These are phyloP conservation scores for Coturnix japonica DNA, from an alignment of 2,113 vertebrate species.

Conservation along the genomic window DNA sequence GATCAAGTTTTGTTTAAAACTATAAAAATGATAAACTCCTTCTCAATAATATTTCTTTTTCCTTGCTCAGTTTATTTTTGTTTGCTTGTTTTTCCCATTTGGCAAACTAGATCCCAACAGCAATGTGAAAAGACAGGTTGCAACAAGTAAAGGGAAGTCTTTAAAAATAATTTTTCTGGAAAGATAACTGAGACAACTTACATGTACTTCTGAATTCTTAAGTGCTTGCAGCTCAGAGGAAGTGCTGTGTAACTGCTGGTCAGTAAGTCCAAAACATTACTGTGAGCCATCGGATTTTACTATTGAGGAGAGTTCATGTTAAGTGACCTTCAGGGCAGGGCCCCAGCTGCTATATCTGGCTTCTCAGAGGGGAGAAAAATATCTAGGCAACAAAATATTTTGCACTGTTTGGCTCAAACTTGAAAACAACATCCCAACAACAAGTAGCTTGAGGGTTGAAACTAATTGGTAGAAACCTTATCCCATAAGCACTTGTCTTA, in stretches of 20 bases:
- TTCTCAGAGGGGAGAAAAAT: not conserved
- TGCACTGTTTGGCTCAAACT: not conserved
- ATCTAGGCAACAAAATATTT: slow-evolving; percentile 47
- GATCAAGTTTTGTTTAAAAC: not conserved
- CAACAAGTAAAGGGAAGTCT: not conserved
- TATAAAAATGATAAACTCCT: not conserved
- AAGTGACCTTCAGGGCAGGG: not conserved
- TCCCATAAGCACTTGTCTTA: not conserved
- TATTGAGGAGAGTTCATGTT: not conserved
- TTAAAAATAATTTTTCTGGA: not conserved
- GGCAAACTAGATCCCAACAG: not conserved
- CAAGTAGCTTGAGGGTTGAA: not conserved
- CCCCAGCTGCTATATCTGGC: not conserved
- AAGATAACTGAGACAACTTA: not conserved
- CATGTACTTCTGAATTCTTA: not conserved
- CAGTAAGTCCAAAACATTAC: not conserved
- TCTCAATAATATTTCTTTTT: not conserved
- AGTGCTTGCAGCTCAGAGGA: not conserved
- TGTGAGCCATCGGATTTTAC: not conserved
- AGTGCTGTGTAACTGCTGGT: not conserved
- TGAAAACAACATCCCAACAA: not conserved
- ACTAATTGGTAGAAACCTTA: not conserved
- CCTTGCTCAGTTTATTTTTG: not conserved
- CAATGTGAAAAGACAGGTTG: not conserved
- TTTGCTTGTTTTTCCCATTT: not conserved